Evolutionary conservation across 2,888 invertebrate genomes (phyloP), one percentile per base, ranked within the genome.

Genomic region (Chelonus formosanus): DNA sequence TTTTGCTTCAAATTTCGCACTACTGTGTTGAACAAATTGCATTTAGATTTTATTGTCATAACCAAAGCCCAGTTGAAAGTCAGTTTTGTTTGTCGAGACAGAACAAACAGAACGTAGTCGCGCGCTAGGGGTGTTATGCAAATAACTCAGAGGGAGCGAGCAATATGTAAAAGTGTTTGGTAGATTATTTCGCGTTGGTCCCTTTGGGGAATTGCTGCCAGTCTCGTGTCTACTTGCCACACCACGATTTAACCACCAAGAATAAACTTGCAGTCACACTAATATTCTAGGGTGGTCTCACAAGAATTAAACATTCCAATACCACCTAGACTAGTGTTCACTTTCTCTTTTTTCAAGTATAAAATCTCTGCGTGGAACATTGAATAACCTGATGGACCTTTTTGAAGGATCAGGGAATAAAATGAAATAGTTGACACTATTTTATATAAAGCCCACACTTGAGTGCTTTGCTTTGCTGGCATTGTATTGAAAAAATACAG

Each of bases 141-240:
- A 72, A 72, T 72, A 65, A 63, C 65, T 65, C 45, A 10, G 62
- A 60, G 65, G 71, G 66, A 50, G 52, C 8, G 52, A 40, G 70
- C 71, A 73, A 73, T 71, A 73, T 73, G 72, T 71, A 73, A 73
- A 73, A 73, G 71, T 73, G 71, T 71, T 71, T 70, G 70, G 70
- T 61, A 65, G 67, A 71, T 71, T 71, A 71, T 71, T 73, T 73
- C 65, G 70, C 69, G 69, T 71, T 67, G 60, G 67, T 55, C 72
- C 69, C 63, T 62, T 65, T 70, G 68, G 71, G 54, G n/a, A 56
- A 36, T 43, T 44, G 35, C 45, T 45, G 52, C 40, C 58, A 63
- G 43, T 10, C 57, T 8, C 57, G 44, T 57, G 43, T 43, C 45
- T 57, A 32, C 31, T 31, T 55, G 36, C 55, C 55, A 40, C 36